phyloP scores from a whole-genome alignment of 2,113 vertebrate genomes.

The Microtus montanus region DNA sequence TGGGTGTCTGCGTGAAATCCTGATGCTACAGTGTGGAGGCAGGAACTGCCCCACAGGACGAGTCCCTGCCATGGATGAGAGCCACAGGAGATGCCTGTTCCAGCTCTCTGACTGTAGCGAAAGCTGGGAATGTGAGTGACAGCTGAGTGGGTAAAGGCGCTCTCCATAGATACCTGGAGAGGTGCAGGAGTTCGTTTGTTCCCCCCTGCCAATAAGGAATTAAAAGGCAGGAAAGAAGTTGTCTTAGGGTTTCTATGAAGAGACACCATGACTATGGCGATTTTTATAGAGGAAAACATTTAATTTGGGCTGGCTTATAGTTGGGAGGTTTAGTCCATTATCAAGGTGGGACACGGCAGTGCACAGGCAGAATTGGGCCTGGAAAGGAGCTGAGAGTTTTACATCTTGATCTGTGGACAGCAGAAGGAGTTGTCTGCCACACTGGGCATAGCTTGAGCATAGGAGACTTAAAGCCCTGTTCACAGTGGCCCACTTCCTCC shows the following conservation, averaged over 20 bases:
- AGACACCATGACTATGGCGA: too few species aligned
- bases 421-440: too few species aligned
- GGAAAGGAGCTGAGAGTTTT: too few species aligned
- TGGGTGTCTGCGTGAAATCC: not conserved
- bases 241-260: not conserved
- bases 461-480: too few species aligned
- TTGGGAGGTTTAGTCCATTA: too few species aligned
- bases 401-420: too few species aligned
- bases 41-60: not conserved
- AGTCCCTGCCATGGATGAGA: not conserved
- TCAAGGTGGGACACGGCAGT: too few species aligned
- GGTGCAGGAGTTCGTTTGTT: not conserved
- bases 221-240: not conserved
- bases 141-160: fast-evolving
- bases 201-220: not conserved
- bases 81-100: not conserved
- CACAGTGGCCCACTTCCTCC: too few species aligned
- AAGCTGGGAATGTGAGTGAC: not conserved
- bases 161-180: not conserved
- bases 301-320: too few species aligned
- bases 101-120: not conserved
- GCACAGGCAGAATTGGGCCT: too few species aligned
- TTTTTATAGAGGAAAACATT: too few species aligned
- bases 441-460: too few species aligned
- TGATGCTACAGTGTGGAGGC: not conserved